phyloP scores from a whole-genome alignment of 2,888 invertebrate species.

The Pelosia muscerda region DNA sequence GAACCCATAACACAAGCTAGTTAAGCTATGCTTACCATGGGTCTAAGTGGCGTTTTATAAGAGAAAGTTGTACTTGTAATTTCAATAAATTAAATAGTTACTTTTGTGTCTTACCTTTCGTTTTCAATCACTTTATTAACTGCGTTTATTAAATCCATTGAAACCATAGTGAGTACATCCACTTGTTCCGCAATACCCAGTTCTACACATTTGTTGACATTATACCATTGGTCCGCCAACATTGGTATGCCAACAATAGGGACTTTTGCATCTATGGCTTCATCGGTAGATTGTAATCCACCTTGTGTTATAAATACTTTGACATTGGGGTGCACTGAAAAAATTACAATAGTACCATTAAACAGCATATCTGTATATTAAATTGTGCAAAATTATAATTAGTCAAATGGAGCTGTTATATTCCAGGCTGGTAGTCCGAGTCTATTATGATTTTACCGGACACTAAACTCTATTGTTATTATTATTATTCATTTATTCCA shows the following conservation, averaged over 20 bases:
- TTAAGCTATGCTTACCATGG: too few species aligned
- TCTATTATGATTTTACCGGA: too few species aligned
- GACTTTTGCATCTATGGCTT: conserved; percentile 50
- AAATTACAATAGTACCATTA: neutral
- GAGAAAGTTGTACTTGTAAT: too few species aligned
- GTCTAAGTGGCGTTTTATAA: too few species aligned
- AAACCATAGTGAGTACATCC: conserved; percentile 26
- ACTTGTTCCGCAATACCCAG: conserved; percentile 41
- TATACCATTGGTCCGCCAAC: conserved; percentile 50
- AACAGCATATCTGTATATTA: too few species aligned
- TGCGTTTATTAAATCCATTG: conserved; percentile 4
- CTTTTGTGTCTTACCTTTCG: conserved; percentile 18
- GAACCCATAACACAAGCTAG: too few species aligned
- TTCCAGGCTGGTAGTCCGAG: too few species aligned
- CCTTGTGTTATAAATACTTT: conserved; percentile 54
- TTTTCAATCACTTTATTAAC: conserved; percentile 19
- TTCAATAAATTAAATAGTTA: too few species aligned
- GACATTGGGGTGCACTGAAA: conserved; percentile 56
- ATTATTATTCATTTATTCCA: too few species aligned
- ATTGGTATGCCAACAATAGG: conserved; percentile 52
- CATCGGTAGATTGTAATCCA: conserved; percentile 44
- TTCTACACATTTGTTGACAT: conserved; percentile 42
- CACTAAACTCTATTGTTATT: too few species aligned
- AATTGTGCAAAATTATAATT: too few species aligned
- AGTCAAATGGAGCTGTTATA: too few species aligned